Percentiles rank a stretch among this genome's conserved stretches.
Conservation (phyloP, 2,797 vertebrate species). For the Melanotaenia nigrans region DNA sequence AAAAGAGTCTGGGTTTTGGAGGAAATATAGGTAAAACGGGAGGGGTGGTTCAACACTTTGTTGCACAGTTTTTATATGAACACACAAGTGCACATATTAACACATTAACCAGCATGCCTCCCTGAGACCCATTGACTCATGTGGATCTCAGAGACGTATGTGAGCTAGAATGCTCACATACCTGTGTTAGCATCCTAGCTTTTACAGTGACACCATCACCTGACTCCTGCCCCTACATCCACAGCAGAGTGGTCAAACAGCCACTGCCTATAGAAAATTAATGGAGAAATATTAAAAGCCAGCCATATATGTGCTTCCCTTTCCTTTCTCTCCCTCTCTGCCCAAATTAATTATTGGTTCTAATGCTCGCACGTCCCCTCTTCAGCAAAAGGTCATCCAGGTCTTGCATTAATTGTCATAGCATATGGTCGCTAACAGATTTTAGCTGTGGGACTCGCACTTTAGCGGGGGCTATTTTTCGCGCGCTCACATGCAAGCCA, state of each 20-base stretch:
- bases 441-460: slow-evolving; percentile 97
- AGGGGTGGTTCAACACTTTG: not conserved
- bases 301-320: slow-evolving; percentile 44
- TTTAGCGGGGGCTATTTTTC: slow-evolving; percentile 92
- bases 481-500: slow-evolving; percentile 97
- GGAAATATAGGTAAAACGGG: not conserved
- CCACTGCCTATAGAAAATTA: slow-evolving; percentile 65
- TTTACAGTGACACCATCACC: slow-evolving; percentile 12
- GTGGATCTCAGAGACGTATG: not conserved
- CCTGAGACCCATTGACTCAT: slow-evolving; percentile 23
- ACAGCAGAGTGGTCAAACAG: slow-evolving; percentile 55
- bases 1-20: not conserved
- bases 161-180: not conserved
- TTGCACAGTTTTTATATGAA: slow-evolving; percentile 6
- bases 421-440: slow-evolving; percentile 99
- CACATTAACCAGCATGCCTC: slow-evolving; percentile 34
- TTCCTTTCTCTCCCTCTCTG: slow-evolving; percentile 46
- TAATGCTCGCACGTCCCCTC: slow-evolving; percentile 78
- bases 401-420: slow-evolving; percentile 97
- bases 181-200: slow-evolving; percentile 18
- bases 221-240: slow-evolving; percentile 25
- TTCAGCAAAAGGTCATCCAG: slow-evolving; percentile 92
- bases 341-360: slow-evolving; percentile 87
- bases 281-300: slow-evolving; percentile 72
- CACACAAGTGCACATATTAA: slow-evolving; percentile 32